phyloP scores from a whole-genome alignment of 1,140 invertebrate species.

The Aporrectodea caliginosa region DNA sequence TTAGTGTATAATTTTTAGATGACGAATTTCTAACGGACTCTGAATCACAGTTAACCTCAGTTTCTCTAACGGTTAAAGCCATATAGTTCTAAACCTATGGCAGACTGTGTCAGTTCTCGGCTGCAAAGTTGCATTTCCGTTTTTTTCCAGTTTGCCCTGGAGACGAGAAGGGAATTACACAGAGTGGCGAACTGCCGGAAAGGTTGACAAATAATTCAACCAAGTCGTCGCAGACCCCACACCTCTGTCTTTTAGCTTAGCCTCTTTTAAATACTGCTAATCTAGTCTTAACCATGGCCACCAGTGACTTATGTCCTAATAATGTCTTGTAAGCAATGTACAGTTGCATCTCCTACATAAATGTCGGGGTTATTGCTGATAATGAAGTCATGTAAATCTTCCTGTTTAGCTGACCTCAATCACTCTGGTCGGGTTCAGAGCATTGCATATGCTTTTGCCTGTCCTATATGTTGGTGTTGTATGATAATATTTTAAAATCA shows the following conservation, averaged over 20 bases:
- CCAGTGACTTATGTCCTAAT: too few relatives aligned
- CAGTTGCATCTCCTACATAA: too few relatives aligned
- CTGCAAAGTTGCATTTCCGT: not conserved
- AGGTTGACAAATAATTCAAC: not conserved
- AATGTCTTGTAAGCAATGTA: too few relatives aligned
- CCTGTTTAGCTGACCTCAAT: too few relatives aligned
- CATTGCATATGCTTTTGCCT: too few relatives aligned
- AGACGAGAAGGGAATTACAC: not conserved
- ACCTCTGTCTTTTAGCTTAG: too few relatives aligned
- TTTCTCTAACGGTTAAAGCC: not conserved
- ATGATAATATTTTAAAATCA: slow-evolving; percentile 4
- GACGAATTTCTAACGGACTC: not conserved
- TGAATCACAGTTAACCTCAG: not conserved
- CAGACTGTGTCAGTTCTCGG: not conserved
- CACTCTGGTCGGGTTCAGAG: too few relatives aligned
- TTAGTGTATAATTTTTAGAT: not conserved
- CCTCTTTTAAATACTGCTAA: too few relatives aligned
- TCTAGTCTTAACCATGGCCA: too few relatives aligned
- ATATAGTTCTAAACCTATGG: not conserved
- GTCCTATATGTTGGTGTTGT: not conserved
- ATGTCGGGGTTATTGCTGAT: too few relatives aligned
- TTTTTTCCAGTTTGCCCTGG: not conserved
- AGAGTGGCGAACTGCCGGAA: not conserved
- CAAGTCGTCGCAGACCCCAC: not conserved
- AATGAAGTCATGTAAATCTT: too few relatives aligned